Evolutionary conservation across 2,888 invertebrate species (phyloP), one percentile per base, ranked within the genome.

Genomic region (Lasioglossum lativentre): DNA sequence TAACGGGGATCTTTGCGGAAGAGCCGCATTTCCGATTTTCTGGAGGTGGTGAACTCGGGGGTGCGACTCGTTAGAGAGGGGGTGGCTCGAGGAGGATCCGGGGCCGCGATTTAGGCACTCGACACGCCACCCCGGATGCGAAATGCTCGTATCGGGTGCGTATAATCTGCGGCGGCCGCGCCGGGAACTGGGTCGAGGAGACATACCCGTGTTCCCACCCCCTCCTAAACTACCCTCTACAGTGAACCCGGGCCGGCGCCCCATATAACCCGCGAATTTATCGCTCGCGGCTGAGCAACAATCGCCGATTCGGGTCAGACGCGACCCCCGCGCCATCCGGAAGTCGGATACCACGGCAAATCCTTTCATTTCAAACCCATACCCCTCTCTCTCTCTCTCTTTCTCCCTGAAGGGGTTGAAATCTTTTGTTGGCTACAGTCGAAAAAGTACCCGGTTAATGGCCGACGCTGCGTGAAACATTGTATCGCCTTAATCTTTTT

Each of bases 241-340:
- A 30, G 45, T 30, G 45, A 79, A 72, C 78, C 82, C 86, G 66
- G 59, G 30, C 75, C 70, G 72, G 59, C 80, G 77, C 66, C 82
- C 83, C 80, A 74, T 83, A 85, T 83, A 86, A 80, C 75, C 79
- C 78, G 84, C 83, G 85, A 90, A 91, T 91, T 91, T 91, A 91
- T 91, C 87, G 89, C 90, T 88, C 88, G 90, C 88, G 83, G 84
- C 86, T 85, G 91, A 90, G 90, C 90, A 91, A 91, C 91, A 91
- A 91, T 92, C 90, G 86, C 27, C 87, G 90, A 92, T 90, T 92
- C 90, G 88, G 90, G 90, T 91, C 90, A 89, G 85, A 84, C 73
- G 66, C 86, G 83, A 78, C 85, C 83, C 75, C 85, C n/a, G 76
- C 75, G 81, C 59, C 59, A 88, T 77, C 86, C 81, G 85, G 86